Percentiles rank a stretch among this genome's conserved stretches.
Evolutionary conservation across 2,797 vertebrate species (phyloP).

Genomic region (Catamblyrhynchus diadema): DNA sequence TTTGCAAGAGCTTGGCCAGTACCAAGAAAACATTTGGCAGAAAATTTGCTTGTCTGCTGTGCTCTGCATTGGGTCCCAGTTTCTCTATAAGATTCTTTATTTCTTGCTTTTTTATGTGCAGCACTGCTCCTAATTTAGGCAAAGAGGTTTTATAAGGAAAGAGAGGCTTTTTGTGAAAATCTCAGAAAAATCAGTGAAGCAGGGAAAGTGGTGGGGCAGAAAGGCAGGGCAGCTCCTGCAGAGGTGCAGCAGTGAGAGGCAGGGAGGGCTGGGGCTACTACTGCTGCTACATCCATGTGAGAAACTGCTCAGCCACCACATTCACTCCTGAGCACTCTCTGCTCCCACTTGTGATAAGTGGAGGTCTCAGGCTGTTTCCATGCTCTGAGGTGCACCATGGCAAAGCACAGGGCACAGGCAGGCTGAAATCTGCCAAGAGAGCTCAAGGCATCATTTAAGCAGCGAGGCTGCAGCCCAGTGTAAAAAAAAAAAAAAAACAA

Average conservation of each 20-base stretch:
- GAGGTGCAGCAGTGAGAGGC: not conserved
- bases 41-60: not conserved
- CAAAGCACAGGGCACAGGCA: not conserved
- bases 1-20: constrained; percentile 6
- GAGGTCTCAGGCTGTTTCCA: not conserved
- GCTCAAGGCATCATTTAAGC: not conserved
- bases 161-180: not conserved
- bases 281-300: not conserved
- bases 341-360: fast-evolving
- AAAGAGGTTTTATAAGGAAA: not conserved
- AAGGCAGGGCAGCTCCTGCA: not conserved
- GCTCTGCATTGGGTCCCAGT: not conserved
- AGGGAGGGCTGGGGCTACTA: not conserved
- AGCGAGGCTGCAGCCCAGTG: fast-evolving
- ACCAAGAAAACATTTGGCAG: not conserved
- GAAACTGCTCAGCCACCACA: not conserved
- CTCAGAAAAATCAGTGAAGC: not conserved
- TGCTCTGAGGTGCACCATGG: not conserved
- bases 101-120: not conserved
- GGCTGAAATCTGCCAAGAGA: not conserved
- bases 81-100: not conserved
- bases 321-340: not conserved
- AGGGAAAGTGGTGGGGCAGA: not conserved
- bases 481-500: not conserved
- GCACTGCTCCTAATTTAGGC: not conserved